Conservation (phyloP, 2,888 invertebrate genomes). For the Galerucella calmariensis region DNA sequence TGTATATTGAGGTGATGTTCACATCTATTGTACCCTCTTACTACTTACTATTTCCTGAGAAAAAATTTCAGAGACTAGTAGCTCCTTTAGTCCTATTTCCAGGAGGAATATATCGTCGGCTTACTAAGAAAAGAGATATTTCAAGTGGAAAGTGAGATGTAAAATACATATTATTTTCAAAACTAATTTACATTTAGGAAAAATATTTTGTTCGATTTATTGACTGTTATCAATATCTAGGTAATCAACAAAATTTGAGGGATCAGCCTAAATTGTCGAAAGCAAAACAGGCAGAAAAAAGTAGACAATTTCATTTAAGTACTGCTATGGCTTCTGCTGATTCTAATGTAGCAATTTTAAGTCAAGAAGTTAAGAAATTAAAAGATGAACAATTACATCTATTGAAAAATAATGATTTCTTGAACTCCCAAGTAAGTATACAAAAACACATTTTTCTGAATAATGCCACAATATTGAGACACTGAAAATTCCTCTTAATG, state of each 20-base stretch:
- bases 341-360: slow-evolving; percentile 62
- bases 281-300: slow-evolving; percentile 9
- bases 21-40: too few species aligned
- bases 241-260: neutral
- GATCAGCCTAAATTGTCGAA: neutral
- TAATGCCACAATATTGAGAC: too few species aligned
- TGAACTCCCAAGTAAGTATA: slow-evolving; percentile 62
- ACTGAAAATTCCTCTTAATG: too few species aligned
- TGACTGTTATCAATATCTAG: neutral
- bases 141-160: too few species aligned
- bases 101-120: too few species aligned
- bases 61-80: too few species aligned
- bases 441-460: too few species aligned
- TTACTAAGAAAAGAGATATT: too few species aligned
- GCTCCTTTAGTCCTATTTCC: too few species aligned
- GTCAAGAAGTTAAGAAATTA: slow-evolving; percentile 63
- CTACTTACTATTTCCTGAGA: too few species aligned
- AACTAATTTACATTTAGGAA: neutral
- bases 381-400: slow-evolving; percentile 62
- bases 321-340: slow-evolving; percentile 57
- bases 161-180: neutral
- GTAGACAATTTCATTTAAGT: slow-evolving; percentile 11
- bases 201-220: neutral
- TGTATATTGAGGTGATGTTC: too few species aligned
- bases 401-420: slow-evolving; percentile 60